Conservation (phyloP, 1,140 invertebrate genomes). For the Zelostemma sp. region DNA sequence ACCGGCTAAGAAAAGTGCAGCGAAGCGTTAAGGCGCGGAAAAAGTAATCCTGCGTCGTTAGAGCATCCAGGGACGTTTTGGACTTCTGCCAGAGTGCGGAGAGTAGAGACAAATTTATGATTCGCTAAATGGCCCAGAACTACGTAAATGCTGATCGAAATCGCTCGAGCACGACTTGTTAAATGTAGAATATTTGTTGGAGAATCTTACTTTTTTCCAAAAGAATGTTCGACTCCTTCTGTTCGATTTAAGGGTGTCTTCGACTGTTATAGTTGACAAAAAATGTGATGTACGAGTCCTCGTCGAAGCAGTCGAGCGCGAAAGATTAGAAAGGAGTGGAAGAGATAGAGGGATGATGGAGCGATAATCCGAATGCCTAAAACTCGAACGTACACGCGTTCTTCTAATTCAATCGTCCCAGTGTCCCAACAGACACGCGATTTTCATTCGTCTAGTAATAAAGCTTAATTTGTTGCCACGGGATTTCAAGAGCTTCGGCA, state of each 20-base stretch:
- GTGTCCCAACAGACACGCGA: slow-evolving; percentile 11
- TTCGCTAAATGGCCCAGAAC: slow-evolving; percentile 39
- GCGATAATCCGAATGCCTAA: not conserved
- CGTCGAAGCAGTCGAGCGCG: not conserved
- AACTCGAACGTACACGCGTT: not conserved
- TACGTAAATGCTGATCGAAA: slow-evolving; percentile 41
- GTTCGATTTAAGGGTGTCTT: not conserved
- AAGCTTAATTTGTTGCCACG: slow-evolving; percentile 52
- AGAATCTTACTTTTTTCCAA: slow-evolving; percentile 20
- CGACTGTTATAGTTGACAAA: not conserved
- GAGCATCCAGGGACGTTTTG: slow-evolving; percentile 32
- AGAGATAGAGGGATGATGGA: not conserved
- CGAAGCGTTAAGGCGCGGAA: slow-evolving; percentile 44
- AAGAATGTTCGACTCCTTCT: not conserved
- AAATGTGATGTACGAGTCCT: not conserved
- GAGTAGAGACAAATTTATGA: slow-evolving; percentile 41
- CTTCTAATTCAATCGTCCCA: not conserved
- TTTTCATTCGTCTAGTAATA: slow-evolving; percentile 26
- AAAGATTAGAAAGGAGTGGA: no score
- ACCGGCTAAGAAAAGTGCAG: slow-evolving; percentile 20
- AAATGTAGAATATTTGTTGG: slow-evolving; percentile 34
- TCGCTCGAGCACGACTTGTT: slow-evolving; percentile 32
- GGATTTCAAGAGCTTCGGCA: slow-evolving; percentile 34
- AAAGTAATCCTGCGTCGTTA: slow-evolving; percentile 36
- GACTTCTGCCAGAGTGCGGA: slow-evolving; percentile 29